These are phyloP conservation scores for Pentamera pediparva DNA, from an alignment of 53 echinoderm and acorn worm species.

Conservation along the genomic window DNA sequence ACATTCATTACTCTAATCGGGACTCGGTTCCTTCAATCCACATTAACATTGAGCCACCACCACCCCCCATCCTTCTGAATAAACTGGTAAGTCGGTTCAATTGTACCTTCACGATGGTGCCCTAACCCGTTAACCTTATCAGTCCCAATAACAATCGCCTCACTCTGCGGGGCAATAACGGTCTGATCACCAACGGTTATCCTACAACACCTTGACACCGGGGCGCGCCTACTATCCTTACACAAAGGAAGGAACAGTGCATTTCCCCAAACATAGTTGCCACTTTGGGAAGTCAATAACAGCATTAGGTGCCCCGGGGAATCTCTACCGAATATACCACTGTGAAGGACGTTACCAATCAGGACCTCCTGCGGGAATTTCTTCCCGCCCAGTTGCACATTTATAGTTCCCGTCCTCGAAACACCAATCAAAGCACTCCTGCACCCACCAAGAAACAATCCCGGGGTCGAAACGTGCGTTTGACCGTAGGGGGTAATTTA, in stretches of 20 bases:
- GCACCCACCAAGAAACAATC: background rate
- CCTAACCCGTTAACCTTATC: background rate
- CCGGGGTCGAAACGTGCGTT: background rate
- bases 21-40: background rate
- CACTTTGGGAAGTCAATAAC: background rate
- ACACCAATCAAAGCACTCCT: background rate
- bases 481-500: background rate
- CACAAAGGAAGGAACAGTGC: background rate
- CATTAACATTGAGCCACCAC: background rate
- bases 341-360: background rate
- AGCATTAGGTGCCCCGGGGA: background rate
- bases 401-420: background rate
- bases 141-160: background rate
- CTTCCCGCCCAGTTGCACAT: background rate
- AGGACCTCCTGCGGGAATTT: background rate
- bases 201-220: background rate
- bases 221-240: background rate
- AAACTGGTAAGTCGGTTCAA: background rate
- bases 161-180: background rate
- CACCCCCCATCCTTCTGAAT: background rate
- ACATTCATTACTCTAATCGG: conserved; percentile 6
- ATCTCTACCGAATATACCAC: background rate
- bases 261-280: background rate
- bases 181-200: background rate
- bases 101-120: background rate